These are phyloP conservation scores for Uria lomvia DNA, from an alignment of 2,113 vertebrate genomes.

Conservation along the genomic window DNA sequence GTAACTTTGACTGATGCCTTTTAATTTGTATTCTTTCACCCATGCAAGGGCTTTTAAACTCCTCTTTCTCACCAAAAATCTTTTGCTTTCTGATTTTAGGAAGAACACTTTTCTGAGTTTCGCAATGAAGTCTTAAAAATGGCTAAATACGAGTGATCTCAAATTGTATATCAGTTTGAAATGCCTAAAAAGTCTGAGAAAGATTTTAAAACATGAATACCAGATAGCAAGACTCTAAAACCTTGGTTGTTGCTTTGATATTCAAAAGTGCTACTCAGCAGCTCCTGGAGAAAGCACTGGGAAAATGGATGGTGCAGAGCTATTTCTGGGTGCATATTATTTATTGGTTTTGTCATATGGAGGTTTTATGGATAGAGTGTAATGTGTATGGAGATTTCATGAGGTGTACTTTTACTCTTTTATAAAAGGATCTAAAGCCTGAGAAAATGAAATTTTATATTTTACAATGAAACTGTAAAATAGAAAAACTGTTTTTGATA, in stretches of 20 bases:
- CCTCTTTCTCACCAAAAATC: not conserved
- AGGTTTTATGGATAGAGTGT: not conserved
- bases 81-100: not conserved
- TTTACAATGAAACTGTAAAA: not conserved
- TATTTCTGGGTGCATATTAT: not conserved
- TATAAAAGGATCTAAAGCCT: not conserved
- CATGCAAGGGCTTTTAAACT: not conserved
- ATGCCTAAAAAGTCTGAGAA: not conserved
- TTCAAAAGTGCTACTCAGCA: not conserved
- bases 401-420: not conserved
- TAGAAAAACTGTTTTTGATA: not conserved
- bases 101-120: not conserved
- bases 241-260: not conserved
- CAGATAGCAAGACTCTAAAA: not conserved
- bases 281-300: not conserved
- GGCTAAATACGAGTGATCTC: not conserved
- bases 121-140: not conserved
- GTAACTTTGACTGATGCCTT: not conserved
- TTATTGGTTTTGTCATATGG: not conserved
- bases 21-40: constrained; percentile 1
- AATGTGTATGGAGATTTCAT: not conserved
- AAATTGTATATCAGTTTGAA: not conserved
- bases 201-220: not conserved
- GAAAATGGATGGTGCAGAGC: not conserved
- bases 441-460: not conserved